A percentile compares a stretch with the other conserved stretches of the same genome.
phyloP scores from a whole-genome alignment of 2,113 vertebrate species.

The Erythrocercus mccallii region DNA sequence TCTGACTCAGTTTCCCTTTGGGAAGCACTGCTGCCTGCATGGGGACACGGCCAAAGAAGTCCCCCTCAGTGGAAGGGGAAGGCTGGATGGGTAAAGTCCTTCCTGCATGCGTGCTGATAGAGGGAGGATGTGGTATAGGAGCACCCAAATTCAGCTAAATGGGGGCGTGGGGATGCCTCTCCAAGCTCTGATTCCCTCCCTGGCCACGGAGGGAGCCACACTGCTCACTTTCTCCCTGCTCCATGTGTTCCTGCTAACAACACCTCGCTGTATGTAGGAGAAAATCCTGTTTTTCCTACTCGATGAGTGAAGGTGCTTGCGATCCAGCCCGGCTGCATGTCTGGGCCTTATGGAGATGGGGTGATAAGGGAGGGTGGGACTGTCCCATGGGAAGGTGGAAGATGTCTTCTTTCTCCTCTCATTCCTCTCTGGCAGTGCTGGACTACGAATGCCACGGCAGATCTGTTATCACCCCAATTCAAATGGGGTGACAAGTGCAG shows the following conservation, averaged over 20 bases:
- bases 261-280: not conserved
- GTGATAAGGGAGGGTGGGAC: not conserved
- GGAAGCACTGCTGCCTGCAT: rapidly evolving
- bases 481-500: not conserved
- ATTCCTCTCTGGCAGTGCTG: not conserved
- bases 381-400: not conserved
- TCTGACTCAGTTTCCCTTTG: not conserved
- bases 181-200: not conserved
- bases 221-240: not conserved
- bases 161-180: rapidly evolving
- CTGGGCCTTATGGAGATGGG: rapidly evolving
- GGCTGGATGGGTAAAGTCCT: not conserved
- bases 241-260: not conserved
- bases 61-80: not conserved
- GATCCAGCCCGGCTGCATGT: not conserved
- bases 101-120: rapidly evolving
- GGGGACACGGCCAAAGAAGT: not conserved
- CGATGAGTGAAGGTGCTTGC: rapidly evolving
- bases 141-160: not conserved
- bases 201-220: rapidly evolving
- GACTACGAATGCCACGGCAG: rapidly evolving
- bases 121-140: rapidly evolving
- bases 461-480: not conserved
- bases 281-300: not conserved
- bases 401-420: not conserved